A percentile compares a stretch with the other conserved stretches of the same genome.
Conservation (phyloP, 2,888 invertebrate species). For the Melanophora roralis region DNA sequence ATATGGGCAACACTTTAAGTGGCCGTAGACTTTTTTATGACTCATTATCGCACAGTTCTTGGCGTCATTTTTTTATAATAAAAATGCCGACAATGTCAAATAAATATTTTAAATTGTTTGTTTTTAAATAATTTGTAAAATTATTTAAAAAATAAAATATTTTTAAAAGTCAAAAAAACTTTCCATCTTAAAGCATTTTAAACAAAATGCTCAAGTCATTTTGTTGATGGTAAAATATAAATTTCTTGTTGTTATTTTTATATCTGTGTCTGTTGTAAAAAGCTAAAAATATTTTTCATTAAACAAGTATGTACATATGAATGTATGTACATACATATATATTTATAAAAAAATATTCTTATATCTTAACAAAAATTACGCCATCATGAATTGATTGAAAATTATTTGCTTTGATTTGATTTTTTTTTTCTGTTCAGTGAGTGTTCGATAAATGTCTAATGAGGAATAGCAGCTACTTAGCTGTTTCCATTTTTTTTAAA, state of each 20-base stretch:
- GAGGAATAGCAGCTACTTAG: no score
- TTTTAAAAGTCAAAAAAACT: not conserved
- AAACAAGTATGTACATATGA: no score
- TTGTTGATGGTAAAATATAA: not conserved
- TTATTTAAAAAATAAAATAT: not conserved
- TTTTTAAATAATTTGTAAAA: constrained; percentile 9
- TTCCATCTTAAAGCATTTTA: not conserved
- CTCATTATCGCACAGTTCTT: not conserved
- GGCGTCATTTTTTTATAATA: not conserved
- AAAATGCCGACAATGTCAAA: not conserved
- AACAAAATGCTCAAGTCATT: not conserved
- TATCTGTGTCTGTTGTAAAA: no score
- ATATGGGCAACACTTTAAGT: no score
- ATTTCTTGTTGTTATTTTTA: no score
- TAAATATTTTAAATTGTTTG: constrained; percentile 1
- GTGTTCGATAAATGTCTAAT: no score
- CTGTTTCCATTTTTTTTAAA: no score
- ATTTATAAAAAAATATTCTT: no score
- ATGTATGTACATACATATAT: no score
- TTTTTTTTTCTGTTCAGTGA: not conserved
- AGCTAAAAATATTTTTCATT: not conserved
- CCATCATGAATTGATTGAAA: not conserved
- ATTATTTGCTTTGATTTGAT: not conserved
- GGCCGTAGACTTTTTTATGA: not conserved
- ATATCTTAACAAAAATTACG: no score